Base-by-base conservation (phyloP, 2,888 invertebrate species). In the Argynnis bischoffii region DNA sequence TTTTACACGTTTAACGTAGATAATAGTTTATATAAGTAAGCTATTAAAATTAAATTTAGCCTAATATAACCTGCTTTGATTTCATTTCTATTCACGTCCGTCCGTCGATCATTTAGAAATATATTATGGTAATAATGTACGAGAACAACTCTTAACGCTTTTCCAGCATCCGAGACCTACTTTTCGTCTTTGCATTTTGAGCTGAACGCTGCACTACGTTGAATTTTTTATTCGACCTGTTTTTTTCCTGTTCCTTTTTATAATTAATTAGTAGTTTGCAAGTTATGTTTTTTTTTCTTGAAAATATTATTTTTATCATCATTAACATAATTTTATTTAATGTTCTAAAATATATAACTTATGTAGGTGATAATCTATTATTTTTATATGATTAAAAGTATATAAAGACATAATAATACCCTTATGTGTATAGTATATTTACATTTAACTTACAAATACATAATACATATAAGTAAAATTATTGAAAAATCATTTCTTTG, bases 141-240 rank as follows among this genome's bases (percentile, higher is more conserved):
- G 35, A 41, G 35, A 47, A 53, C 53, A 53, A 48, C 48, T 48
- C 59, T 59, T 59, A 59, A 48, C 26, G 48, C 59, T 59, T 59
- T 59, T 31, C 59, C 48, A 48, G 59, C 48, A 57, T 51, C 50
- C 73, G 69, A 72, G 74, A 75, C 73, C 75, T 73, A 75, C 67
- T 70, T 75, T 26, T 75, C 68, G 70, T 70, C 72, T 75, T 71
- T 75, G 69, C 72, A 74, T 74, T 75, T 69, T 67, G 67, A 74
- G 61, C 66, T 69, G 66, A 69, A 60, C 63, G 47, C 69, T 57
- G 67, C 68, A 67, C 70, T 71, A 59, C 71, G 69, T 67, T 75
- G 76, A 76, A 76, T 75, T 73, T 74, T 76, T 76, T 72, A 77
- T 76, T 66, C 69, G 66, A 57, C 66, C 72, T 67, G 73, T 63